Conservation (phyloP, 2,888 invertebrate species). For the Ctena decussata region DNA sequence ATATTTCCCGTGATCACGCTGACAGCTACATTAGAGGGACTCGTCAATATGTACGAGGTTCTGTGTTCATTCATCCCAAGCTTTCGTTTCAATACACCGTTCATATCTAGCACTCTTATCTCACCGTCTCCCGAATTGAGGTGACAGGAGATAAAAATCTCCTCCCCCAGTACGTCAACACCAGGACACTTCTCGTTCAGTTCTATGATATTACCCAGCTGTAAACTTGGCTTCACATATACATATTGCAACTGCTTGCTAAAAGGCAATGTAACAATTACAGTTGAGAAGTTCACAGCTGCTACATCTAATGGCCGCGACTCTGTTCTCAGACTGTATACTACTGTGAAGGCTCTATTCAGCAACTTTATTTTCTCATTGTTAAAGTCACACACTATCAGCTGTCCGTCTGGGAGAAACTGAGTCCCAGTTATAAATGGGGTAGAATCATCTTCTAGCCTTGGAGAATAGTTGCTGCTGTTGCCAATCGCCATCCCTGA, state of each 20-base stretch:
- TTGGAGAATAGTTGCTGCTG: too few relatives aligned
- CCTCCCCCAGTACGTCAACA: background rate
- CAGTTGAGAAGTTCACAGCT: background rate
- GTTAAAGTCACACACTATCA: background rate
- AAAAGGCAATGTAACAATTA: background rate
- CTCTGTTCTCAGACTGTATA: background rate
- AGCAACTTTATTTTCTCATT: background rate
- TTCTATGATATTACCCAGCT: background rate
- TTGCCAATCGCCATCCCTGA: too few relatives aligned
- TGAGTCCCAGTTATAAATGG: background rate
- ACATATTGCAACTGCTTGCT: background rate
- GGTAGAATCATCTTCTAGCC: background rate
- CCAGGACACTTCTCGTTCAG: background rate
- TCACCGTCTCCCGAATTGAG: background rate
- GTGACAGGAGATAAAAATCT: background rate
- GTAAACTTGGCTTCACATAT: background rate
- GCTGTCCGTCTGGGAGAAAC: background rate
- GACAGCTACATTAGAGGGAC: background rate
- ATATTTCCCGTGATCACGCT: background rate
- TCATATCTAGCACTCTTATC: background rate
- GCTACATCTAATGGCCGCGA: background rate
- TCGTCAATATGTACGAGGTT: background rate
- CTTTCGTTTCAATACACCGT: background rate
- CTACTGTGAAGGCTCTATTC: background rate
- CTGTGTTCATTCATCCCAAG: background rate